Base-by-base conservation (phyloP, 1,140 invertebrate species). In the Papilio polytes region DNA sequence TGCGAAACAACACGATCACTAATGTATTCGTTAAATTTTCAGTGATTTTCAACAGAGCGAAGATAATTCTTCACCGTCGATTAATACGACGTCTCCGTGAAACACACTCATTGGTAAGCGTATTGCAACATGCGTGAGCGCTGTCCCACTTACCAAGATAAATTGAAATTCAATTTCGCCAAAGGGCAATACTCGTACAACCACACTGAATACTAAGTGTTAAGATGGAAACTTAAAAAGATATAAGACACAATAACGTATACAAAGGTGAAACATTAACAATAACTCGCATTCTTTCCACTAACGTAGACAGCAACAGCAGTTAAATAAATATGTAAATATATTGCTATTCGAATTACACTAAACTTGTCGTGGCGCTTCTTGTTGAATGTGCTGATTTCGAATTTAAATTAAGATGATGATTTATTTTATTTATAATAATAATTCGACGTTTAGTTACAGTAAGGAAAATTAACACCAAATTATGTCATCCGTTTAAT, bases 131-230 rank as follows among this genome's bases (percentile, higher is more conserved):
- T 84, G 80, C 87, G 83, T 86, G 86, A 82, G 84, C 86, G 82
- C 84, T 88, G 90, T 90, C 89, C 92, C 83, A 92, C 90, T 92
- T 93, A 91, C 87, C 82, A 91, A 91, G 88, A 93, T 89, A 91
- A 90, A 91, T 92, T 92, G 90, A 92, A 91, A 90, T 90, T 93
- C 89, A 91, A 93, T 92, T 91, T 92, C 90, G 87, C 90, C 89
- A 89, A 93, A 93, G 89, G 90, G 88, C 89, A 90, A 86, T 85
- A 85, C 82, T 89, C 86, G 86, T 84, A 83, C 83, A 84, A 84
- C 76, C 82, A 86, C 81, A 80, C 84, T 86, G 87, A 89, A 88
- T 89, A 87, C 86, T 87, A 87, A 88, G 81, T 77, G 73, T 73
- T 81, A 56, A 70, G 26, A 80, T 46, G 74, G 80, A 80, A 46